Evolutionary conservation across 2,113 vertebrate genomes (phyloP).

Genomic region (Antechinus stuartii): DNA sequence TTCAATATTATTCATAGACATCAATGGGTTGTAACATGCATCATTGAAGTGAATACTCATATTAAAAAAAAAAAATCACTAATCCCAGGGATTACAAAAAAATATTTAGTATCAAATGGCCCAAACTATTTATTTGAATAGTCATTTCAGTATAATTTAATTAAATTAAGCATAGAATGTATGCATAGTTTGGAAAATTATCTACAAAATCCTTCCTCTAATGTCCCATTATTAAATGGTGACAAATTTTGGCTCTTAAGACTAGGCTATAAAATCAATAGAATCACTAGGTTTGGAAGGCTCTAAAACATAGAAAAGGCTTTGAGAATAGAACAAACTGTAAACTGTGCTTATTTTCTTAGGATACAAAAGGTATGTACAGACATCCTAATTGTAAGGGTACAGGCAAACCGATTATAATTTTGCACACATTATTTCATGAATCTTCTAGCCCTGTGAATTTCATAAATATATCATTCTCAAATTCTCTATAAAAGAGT

Average conservation of each 20-base stretch:
- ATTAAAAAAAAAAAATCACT: neutral
- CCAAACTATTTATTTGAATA: neutral
- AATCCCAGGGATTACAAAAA: neutral
- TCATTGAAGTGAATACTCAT: neutral
- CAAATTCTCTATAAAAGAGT: neutral
- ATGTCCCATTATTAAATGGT: neutral
- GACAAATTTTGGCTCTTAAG: neutral
- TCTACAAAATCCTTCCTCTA: neutral
- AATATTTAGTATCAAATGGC: neutral
- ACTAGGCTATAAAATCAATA: neutral
- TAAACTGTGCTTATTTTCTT: neutral
- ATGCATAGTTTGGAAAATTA: neutral
- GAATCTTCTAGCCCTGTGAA: neutral
- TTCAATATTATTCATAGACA: fast-evolving
- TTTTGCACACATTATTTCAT: neutral
- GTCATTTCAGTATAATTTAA: neutral
- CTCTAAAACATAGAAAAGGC: neutral
- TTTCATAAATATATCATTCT: neutral
- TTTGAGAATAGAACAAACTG: neutral
- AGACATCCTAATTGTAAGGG: neutral
- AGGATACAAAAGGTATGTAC: neutral
- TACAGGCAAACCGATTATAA: neutral
- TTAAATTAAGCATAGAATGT: neutral
- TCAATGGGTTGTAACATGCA: neutral
- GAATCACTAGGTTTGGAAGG: neutral